Evolutionary conservation across 2,113 vertebrate species (phyloP).

Genomic region (Sapayoa aenigma): DNA sequence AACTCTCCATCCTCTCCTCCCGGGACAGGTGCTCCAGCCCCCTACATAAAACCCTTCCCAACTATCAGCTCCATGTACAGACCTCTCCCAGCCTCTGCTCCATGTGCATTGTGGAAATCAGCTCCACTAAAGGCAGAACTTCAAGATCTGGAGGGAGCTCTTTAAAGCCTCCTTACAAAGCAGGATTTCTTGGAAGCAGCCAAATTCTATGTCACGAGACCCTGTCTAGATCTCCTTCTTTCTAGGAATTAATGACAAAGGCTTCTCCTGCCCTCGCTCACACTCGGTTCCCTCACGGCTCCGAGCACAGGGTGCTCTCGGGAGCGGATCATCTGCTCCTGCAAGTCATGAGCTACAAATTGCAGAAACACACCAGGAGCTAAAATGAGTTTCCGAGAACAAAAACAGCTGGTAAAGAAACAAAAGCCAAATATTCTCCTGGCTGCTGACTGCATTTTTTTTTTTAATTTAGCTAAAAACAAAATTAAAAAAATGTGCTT

Average conservation of each 20-base stretch:
- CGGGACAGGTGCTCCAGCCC: background rate
- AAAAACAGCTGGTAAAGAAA: slow-evolving; percentile 64
- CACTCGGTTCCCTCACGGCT: background rate
- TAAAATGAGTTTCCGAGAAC: slow-evolving; percentile 40
- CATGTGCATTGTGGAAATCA: rapidly evolving
- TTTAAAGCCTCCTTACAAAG: background rate
- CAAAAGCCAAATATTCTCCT: slow-evolving; percentile 57
- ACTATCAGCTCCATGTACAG: rapidly evolving
- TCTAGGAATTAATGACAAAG: slow-evolving; percentile 8
- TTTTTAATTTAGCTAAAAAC: slow-evolving; percentile 25
- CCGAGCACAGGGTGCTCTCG: background rate
- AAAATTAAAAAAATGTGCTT: slow-evolving; percentile 37
- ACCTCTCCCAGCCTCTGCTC: background rate
- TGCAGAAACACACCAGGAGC: slow-evolving; percentile 31
- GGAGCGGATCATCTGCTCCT: background rate
- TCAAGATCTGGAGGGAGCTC: background rate
- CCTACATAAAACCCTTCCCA: background rate
- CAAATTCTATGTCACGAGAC: background rate
- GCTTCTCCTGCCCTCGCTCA: background rate
- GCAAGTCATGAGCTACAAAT: slow-evolving; percentile 18
- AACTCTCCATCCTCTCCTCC: background rate
- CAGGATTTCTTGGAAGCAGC: background rate
- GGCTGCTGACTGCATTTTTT: background rate
- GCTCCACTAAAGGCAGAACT: background rate
- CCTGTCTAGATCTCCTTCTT: background rate